Conservation (phyloP, 2,113 vertebrate genomes). For the Psephotus haematonotus region DNA sequence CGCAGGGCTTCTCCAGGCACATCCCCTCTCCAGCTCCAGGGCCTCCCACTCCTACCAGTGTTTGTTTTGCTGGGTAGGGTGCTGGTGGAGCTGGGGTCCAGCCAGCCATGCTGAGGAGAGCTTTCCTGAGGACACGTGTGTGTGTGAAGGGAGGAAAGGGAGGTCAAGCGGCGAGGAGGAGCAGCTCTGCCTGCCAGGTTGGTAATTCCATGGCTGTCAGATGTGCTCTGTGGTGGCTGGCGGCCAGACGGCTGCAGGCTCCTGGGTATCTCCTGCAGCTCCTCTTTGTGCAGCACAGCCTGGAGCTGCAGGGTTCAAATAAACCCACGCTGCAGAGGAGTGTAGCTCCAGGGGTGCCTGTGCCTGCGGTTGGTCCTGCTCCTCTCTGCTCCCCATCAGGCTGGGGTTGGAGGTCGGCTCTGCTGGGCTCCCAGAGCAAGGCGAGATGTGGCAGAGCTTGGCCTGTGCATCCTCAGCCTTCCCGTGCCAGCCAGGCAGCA, state of each 20-base stretch:
- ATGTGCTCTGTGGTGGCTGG: background rate
- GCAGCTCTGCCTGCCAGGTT: background rate
- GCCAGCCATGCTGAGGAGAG: background rate
- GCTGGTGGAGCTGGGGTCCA: background rate
- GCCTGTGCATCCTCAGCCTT: background rate
- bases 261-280: background rate
- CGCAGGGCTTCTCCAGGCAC: background rate
- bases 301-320: background rate
- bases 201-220: background rate
- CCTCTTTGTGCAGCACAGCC: background rate
- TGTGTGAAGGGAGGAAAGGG: background rate
- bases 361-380: rapidly evolving
- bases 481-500: background rate
- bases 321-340: rapidly evolving
- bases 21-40: rapidly evolving
- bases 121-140: background rate
- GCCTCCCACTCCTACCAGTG: background rate
- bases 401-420: background rate
- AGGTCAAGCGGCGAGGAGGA: background rate
- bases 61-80: background rate
- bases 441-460: rapidly evolving
- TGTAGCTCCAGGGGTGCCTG: background rate
- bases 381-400: rapidly evolving
- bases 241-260: background rate
- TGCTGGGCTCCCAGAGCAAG: background rate